These are phyloP conservation scores for Leguminivora glycinivorella DNA, from an alignment of 1,140 invertebrate genomes.

Conservation along the genomic window DNA sequence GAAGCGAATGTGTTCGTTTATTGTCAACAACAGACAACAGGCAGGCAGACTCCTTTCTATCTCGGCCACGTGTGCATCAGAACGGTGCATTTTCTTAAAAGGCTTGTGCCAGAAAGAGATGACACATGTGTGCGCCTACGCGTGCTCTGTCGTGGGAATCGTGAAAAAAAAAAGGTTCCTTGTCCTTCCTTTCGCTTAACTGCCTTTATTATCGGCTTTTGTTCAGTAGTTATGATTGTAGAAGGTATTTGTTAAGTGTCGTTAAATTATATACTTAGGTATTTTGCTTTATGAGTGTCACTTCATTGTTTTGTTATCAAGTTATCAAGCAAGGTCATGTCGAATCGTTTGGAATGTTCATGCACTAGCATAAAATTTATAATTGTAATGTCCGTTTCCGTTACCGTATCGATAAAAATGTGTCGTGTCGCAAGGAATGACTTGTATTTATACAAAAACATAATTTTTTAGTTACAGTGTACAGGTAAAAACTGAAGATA, in stretches of 20 bases:
- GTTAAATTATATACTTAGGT: neutral
- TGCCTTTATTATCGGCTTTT: constrained; percentile 61
- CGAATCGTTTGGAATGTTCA: neutral
- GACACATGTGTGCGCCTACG: constrained; percentile 40
- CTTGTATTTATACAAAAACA: neutral
- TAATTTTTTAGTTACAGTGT: neutral
- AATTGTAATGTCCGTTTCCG: neutral
- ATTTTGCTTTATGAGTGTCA: neutral
- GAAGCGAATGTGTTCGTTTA: neutral
- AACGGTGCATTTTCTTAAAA: constrained; percentile 11
- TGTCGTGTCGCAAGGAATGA: neutral
- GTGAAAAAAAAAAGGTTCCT: constrained; percentile 56
- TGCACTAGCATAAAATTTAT: neutral
- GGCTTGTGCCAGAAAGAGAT: constrained; percentile 32
- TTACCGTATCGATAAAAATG: neutral
- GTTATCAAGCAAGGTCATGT: neutral
- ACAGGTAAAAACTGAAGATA: too few species aligned
- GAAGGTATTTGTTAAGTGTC: constrained; percentile 11
- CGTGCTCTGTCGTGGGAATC: constrained; percentile 58
- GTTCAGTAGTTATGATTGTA: constrained; percentile 41
- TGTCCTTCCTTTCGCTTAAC: constrained; percentile 65
- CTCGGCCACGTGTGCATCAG: constrained; percentile 15
- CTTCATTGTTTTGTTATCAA: neutral
- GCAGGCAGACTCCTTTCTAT: constrained; percentile 43
- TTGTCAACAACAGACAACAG: neutral